Percentiles rank a stretch among this genome's conserved stretches.
Conservation (phyloP, 2,113 vertebrate species). For the Pygoscelis antarcticus region DNA sequence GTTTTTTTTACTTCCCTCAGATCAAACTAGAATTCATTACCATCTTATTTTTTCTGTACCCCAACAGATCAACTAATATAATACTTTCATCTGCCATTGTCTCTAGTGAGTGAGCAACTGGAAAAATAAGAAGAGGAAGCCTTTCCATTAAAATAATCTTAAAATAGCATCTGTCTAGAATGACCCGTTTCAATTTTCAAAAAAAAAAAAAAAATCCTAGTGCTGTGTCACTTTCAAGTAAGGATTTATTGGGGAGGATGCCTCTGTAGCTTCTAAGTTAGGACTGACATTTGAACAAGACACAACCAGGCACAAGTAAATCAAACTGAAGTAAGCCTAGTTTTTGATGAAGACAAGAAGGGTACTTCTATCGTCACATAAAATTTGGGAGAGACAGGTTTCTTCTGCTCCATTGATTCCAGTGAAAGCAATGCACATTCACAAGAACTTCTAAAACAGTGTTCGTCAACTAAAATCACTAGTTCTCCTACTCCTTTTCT, state of each 20-base stretch:
- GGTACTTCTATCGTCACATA: not conserved
- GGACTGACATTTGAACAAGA: conserved; percentile 30
- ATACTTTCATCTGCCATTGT: not conserved
- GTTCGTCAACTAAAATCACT: not conserved
- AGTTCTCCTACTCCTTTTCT: not conserved
- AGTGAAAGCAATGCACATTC: not conserved
- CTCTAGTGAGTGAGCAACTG: not conserved
- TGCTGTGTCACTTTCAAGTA: not conserved
- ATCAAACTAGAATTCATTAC: not conserved
- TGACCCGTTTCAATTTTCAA: not conserved
- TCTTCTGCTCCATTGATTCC: not conserved
- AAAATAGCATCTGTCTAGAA: not conserved
- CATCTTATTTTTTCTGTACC: not conserved
- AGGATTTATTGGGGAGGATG: conserved; percentile 3
- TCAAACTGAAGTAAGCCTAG: not conserved
- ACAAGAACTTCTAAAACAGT: not conserved
- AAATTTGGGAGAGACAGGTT: not conserved
- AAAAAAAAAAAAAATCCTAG: not conserved
- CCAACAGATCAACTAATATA: not conserved
- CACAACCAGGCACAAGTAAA: not conserved
- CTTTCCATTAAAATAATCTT: not conserved
- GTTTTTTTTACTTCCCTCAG: not conserved
- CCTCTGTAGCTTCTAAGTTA: conserved; percentile 26
- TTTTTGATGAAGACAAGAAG: not conserved
- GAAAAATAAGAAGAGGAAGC: not conserved